phyloP scores from a whole-genome alignment of 2,113 vertebrate species.

The Uropsilus gracilis region DNA sequence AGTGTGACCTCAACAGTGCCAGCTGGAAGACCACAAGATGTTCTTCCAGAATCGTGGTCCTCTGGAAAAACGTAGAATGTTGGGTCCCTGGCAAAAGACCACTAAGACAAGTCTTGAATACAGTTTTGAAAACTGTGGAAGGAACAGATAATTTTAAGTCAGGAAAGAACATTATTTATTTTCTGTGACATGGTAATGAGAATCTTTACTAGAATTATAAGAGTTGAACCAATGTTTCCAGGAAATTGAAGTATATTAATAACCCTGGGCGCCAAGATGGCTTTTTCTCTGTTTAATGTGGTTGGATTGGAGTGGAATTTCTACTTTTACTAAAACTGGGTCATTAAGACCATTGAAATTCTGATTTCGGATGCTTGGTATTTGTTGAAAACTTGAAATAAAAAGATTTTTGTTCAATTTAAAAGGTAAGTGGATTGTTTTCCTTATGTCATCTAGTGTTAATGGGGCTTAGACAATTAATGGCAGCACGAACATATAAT shows the following conservation, averaged over 20 bases:
- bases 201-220: neutral
- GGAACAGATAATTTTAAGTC: neutral
- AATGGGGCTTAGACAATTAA: constrained; percentile 81
- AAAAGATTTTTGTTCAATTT: constrained; percentile 79
- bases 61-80: neutral
- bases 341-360: constrained; percentile 44
- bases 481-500: constrained; percentile 83
- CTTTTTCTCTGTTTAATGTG: neutral
- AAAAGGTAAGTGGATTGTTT: constrained; percentile 82
- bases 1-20: neutral
- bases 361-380: constrained; percentile 67
- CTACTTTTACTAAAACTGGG: neutral
- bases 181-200: neutral
- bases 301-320: neutral
- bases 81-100: neutral
- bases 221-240: neutral
- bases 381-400: constrained; percentile 57
- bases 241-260: neutral
- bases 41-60: neutral
- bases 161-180: neutral
- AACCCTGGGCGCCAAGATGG: neutral
- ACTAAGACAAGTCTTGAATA: neutral
- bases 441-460: constrained; percentile 81
- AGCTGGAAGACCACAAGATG: neutral
- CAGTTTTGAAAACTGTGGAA: neutral